Evolutionary conservation across 2,888 invertebrate species (phyloP).

Genomic region (Diadegma fenestrale): DNA sequence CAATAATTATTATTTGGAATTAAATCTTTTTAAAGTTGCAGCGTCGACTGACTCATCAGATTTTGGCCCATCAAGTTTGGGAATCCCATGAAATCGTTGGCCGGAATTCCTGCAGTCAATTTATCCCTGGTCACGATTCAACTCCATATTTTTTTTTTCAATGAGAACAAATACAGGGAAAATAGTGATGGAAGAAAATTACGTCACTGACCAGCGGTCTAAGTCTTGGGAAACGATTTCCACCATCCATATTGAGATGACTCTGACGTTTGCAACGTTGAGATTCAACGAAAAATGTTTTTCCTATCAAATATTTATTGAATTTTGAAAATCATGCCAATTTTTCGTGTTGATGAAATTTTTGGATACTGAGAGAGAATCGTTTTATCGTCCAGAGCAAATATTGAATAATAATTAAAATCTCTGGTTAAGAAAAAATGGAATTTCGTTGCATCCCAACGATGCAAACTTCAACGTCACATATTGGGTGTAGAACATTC

Average conservation of each 20-base stretch:
- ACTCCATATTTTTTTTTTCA: constrained; percentile 14
- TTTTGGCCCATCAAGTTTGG: background rate
- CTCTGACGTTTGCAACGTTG: too few species aligned
- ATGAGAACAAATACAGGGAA: constrained; percentile 20
- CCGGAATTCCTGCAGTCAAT: background rate
- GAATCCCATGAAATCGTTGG: background rate
- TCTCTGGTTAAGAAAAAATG: too few species aligned
- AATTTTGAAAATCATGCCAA: too few species aligned
- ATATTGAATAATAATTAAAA: too few species aligned
- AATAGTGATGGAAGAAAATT: constrained; percentile 17
- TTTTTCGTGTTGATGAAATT: too few species aligned
- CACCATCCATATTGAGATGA: constrained; percentile 3
- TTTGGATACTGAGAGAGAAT: too few species aligned
- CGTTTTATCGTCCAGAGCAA: too few species aligned
- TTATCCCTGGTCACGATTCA: constrained; percentile 5
- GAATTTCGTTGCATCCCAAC: too few species aligned
- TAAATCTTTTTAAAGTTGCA: background rate
- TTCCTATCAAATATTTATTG: too few species aligned
- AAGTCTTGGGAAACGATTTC: constrained; percentile 36
- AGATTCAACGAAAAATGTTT: too few species aligned
- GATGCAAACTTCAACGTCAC: too few species aligned
- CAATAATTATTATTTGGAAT: background rate
- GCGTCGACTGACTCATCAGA: background rate
- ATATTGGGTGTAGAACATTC: background rate
- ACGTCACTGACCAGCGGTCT: constrained; percentile 46